These are phyloP conservation scores for Picus viridis DNA, from an alignment of 2,797 vertebrate genomes.

Conservation along the genomic window DNA sequence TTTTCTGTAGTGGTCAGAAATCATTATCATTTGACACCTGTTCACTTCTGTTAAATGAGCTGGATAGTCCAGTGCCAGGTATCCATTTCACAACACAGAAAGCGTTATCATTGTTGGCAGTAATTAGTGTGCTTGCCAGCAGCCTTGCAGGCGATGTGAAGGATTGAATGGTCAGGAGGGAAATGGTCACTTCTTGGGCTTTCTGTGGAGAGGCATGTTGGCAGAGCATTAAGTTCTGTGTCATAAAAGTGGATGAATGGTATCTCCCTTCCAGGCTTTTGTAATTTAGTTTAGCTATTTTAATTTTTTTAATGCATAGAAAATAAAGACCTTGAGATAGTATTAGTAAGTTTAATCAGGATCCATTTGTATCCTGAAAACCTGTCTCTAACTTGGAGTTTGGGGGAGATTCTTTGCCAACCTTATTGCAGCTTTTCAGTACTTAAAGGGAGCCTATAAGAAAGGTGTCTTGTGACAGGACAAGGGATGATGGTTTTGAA, in stretches of 20 bases:
- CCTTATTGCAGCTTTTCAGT: no score
- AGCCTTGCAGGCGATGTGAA: neutral
- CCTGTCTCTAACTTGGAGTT: neutral
- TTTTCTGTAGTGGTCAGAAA: constrained; percentile 1
- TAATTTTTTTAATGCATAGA: neutral
- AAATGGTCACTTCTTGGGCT: neutral
- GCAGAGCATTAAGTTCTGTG: neutral
- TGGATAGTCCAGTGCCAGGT: constrained; percentile 18
- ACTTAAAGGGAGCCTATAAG: no score
- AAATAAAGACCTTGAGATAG: neutral
- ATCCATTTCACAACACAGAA: constrained; percentile 27
- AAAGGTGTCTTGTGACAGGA: no score
- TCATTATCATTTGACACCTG: constrained; percentile 4
- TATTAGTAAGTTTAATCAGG: neutral
- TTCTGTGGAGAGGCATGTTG: neutral
- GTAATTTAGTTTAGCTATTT: neutral
- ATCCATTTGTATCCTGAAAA: neutral
- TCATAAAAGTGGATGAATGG: neutral
- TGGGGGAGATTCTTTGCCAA: neutral
- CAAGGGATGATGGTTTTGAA: no score
- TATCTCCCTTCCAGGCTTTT: neutral
- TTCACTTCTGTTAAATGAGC: neutral
- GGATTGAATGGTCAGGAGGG: neutral
- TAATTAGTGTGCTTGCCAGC: neutral
- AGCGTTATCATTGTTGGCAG: neutral